Conservation (phyloP, 1,140 invertebrate genomes). For the Pristionchus pacificus region DNA sequence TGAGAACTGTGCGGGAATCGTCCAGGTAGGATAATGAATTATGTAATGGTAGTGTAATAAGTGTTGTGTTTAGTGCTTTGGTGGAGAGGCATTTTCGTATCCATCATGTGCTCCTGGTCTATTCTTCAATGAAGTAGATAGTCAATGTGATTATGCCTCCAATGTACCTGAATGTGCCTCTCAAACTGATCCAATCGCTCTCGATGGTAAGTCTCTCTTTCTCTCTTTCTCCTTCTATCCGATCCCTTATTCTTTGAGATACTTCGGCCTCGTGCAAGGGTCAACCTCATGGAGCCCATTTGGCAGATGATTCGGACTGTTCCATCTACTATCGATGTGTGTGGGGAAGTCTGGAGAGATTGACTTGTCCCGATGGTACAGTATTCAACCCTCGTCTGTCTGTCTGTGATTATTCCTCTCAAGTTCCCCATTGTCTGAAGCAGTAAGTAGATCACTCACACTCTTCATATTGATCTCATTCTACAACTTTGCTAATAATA, state of each 20-base stretch:
- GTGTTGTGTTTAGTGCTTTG: slow-evolving; percentile 20
- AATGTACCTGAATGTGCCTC: slow-evolving; percentile 22
- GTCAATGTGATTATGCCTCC: slow-evolving; percentile 21
- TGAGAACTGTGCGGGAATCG: slow-evolving; percentile 9
- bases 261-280: not conserved
- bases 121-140: slow-evolving; percentile 21
- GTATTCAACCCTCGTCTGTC: slow-evolving; percentile 45
- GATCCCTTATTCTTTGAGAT: slow-evolving; percentile 1
- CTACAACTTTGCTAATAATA: no score
- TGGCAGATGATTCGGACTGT: slow-evolving; percentile 39
- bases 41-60: not conserved
- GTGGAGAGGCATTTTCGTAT: slow-evolving; percentile 22
- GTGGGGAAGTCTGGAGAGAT: slow-evolving; percentile 19
- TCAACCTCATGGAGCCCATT: slow-evolving; percentile 30
- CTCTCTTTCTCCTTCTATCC: not conserved
- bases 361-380: slow-evolving; percentile 41
- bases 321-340: slow-evolving; percentile 42
- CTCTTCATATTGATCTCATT: no score
- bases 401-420: slow-evolving; percentile 42
- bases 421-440: slow-evolving; percentile 40
- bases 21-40: not conserved
- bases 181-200: not conserved
- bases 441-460: no score
- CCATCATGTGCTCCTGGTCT: slow-evolving; percentile 17
- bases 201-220: not conserved